Base-by-base conservation (phyloP, 2,797 vertebrate genomes). In the Acipenser ruthenus region DNA sequence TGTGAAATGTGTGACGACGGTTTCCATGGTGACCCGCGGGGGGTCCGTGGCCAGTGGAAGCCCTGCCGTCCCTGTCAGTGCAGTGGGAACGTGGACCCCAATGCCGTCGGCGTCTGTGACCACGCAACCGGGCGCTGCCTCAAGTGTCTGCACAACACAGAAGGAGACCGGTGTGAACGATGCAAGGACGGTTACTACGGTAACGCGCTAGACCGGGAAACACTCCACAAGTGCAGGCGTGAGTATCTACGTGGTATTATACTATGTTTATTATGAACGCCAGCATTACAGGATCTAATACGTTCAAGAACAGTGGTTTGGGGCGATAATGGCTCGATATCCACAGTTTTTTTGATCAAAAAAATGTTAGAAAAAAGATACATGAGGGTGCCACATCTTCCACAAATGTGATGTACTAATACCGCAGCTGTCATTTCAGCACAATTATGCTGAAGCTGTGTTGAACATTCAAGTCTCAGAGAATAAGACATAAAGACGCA, bases 1-100 rank as follows among this genome's bases (percentile, higher is more conserved):
- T 97, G 95, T 49, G 93, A 97, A 79, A 83, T 87, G 72, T 98
- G 95, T 0, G 94, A 95, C 0, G 95, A 98, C 0, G 93, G 95
- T 63, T 94, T 90, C 84, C 90, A 93, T 0, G 95, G 95, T 1
- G 92, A 97, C 69, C 95, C 95, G 0, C 75, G 93, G 77, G 94
- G 94, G 51, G 80, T 79, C 67, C 83, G 82, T 0, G 92, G 89
- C 0, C 49, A 37, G 0, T 68, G 67, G 60, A 83, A 8, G 0
- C 82, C 84, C n/a, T 98, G 95, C 8, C 7, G 10, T 49, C 85
- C 64, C 63, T 98, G 95, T 60, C 81, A 86, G 61, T 98, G 95
- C 72, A 91, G 80, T 0, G 83, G 88, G 63, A 97, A 98, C 0
- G 82, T 91, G 72, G 95, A 97, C 78, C 80, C 75, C 69, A 97